Evolutionary conservation across 2,113 vertebrate genomes (phyloP), one percentile per base, ranked within the genome.

Genomic region (Oryzias curvinotus): DNA sequence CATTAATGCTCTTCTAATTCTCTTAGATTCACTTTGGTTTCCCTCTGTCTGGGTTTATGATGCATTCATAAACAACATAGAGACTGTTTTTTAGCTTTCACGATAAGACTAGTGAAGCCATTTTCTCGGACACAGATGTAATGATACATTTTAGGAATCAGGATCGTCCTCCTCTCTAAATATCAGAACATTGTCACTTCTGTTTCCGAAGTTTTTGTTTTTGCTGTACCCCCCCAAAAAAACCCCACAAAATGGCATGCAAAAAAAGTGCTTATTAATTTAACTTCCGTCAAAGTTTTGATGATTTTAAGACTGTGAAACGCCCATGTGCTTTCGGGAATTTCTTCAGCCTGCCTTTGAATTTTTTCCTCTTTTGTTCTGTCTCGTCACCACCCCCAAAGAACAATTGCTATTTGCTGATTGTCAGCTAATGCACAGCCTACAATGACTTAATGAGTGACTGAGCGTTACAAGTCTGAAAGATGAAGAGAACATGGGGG

Each of bases 281-380:
- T 73, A 83, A 80, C 77, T 77, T 77, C 73, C 71, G 67, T 83
- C 68, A 75, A 44, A 77, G 49, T 77, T 85, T 65, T 80, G 83
- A 87, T 82, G 76, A 67, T 72, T 85, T 56, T 84, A 74, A 84
- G 82, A 77, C 65, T 85, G 80, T 76, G 52, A 58, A 19, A 48
- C 75, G 72, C 78, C 84, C 70, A 84, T 83, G 78, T 71, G 73
- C 68, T 84, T 84, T 82, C 84, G 78, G 83, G 80, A 87, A 86
- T 86, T 85, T 87, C 70, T 36, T 10, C 36, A 12, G 10, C 36
- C 10, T 84, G 68, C 73, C 62, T 73, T 84, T 81, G 68, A 84
- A 77, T 80, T 68, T 75, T 55, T 66, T 64, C 46, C 54, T 85
- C 66, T 81, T 86, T 87, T 83, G 77, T 85, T 80, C 75, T 64